A percentile compares a stretch with the other conserved stretches of the same genome.
Conservation (phyloP, 2,113 vertebrate genomes). For the Bothrops jararaca region DNA sequence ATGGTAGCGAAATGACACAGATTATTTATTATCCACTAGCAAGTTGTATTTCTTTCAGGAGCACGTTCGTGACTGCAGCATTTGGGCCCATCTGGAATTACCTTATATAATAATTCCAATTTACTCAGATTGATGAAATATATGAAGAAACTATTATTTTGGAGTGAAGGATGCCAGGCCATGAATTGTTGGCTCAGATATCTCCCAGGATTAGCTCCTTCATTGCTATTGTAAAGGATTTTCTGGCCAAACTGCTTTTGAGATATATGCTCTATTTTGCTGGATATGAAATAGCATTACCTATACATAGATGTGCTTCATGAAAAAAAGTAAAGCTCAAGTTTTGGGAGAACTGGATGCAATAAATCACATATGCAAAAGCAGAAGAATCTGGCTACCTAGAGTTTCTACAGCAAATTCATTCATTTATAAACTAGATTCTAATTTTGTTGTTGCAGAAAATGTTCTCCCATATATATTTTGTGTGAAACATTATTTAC, state of each 20-base stretch:
- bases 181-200: not conserved
- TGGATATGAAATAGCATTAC: constrained; percentile 15
- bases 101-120: not conserved
- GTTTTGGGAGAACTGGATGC: not conserved
- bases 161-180: not conserved
- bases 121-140: not conserved
- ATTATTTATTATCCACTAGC: not conserved
- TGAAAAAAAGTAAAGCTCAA: constrained; percentile 8
- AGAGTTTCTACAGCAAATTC: not conserved
- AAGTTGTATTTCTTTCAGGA: not conserved
- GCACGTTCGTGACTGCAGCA: not conserved
- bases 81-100: not conserved
- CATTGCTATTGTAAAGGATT: constrained; percentile 15
- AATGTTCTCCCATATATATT: not conserved
- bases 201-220: not conserved
- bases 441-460: not conserved
- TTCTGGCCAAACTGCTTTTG: constrained; percentile 12
- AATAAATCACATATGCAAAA: constrained; percentile 21
- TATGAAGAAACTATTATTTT: not conserved
- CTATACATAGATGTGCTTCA: constrained; percentile 4
- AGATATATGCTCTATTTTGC: constrained; percentile 5
- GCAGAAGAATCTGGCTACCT: not conserved
- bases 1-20: not conserved
- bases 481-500: not conserved
- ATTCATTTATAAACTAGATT: constrained; percentile 2